Conservation (phyloP, 2,797 vertebrate genomes). For the Limnodromus scolopaceus region DNA sequence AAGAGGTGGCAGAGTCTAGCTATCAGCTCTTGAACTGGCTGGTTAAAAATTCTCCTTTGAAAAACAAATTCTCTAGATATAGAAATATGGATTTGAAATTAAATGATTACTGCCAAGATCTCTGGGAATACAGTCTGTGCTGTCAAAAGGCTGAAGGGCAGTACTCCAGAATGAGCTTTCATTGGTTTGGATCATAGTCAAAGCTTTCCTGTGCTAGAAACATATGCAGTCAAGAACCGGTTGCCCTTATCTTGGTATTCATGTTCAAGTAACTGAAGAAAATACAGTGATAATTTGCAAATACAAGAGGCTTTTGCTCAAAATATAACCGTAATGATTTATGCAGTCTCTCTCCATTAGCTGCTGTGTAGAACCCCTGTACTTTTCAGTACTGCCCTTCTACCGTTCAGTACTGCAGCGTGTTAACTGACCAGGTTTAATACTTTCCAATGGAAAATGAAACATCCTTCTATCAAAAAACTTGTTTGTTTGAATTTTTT, state of each 20-base stretch:
- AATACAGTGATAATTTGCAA: not conserved
- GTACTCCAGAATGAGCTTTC: not conserved
- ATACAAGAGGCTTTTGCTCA: not conserved
- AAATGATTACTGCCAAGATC: not conserved
- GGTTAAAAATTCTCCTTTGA: not conserved
- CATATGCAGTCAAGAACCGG: not conserved
- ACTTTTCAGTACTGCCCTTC: not conserved
- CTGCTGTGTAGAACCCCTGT: not conserved
- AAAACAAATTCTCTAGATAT: not conserved
- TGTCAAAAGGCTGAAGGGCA: slow-evolving; percentile 16
- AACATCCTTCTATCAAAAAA: not conserved
- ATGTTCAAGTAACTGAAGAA: not conserved
- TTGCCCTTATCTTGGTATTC: not conserved
- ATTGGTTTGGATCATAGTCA: not conserved
- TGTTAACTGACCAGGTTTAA: not conserved
- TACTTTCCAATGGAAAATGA: not conserved
- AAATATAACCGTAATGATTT: not conserved
- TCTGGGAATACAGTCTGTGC: not conserved
- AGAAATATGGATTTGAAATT: not conserved
- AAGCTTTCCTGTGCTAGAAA: not conserved
- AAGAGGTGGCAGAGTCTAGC: not conserved
- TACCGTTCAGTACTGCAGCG: accelerated
- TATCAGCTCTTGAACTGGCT: not conserved
- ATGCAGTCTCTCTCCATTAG: not conserved
- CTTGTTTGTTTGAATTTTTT: not conserved